Evolutionary conservation across 30 jellyfish, hydroid and myxozoan genomes (phyloP).

Genomic region (Morbakka virulenta): DNA sequence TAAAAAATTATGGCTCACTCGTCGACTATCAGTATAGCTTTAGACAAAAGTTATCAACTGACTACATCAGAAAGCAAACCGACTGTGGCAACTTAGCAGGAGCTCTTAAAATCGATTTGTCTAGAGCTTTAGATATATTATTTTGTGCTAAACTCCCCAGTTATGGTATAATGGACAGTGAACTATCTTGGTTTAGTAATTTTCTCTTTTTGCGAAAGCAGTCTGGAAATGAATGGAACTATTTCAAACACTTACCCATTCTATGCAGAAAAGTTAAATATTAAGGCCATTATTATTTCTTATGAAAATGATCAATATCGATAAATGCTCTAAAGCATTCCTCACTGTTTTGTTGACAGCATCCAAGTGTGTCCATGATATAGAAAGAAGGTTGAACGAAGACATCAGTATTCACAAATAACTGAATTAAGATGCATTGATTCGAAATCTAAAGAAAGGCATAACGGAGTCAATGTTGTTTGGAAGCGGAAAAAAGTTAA

Average conservation of each 20-base stretch:
- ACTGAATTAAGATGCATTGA: constrained; percentile 3
- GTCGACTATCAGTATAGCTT: neutral
- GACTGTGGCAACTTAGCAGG: constrained; percentile 6
- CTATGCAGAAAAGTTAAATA: too few relatives aligned
- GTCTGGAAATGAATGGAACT: too few relatives aligned
- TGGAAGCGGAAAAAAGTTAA: constrained; percentile 34
- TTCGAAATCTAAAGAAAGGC: constrained; percentile 22
- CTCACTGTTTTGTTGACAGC: neutral
- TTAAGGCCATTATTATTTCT: too few relatives aligned
- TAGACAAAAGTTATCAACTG: constrained; percentile 1
- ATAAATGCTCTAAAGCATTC: neutral
- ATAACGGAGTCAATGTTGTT: constrained; percentile 21
- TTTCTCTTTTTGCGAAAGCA: too few relatives aligned
- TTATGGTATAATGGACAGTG: too few relatives aligned
- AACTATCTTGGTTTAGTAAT: too few relatives aligned
- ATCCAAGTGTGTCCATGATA: too few relatives aligned
- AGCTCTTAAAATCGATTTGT: neutral
- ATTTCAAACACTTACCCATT: too few relatives aligned
- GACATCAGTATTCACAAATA: neutral
- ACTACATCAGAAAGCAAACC: neutral
- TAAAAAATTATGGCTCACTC: neutral
- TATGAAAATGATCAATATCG: too few relatives aligned
- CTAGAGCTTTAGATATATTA: neutral
- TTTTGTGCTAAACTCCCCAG: too few relatives aligned
- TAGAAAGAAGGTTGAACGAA: neutral